These are phyloP conservation scores for Scomber japonicus DNA, from an alignment of 2,113 vertebrate genomes.

Conservation along the genomic window DNA sequence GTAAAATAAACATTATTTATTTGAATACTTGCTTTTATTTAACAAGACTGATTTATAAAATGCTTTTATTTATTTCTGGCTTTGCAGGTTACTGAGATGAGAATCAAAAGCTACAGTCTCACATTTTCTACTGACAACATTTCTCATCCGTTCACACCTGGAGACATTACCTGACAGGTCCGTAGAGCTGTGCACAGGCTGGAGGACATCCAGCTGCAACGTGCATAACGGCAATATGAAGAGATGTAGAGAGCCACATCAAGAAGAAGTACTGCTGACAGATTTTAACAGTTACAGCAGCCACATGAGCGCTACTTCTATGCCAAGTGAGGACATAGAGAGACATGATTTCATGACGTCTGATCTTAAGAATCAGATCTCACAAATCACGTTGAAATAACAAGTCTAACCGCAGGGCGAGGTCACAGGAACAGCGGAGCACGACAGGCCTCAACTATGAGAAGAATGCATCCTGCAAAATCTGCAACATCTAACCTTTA, in stretches of 20 bases:
- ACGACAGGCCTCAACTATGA: conserved; percentile 23
- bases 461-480: conserved; percentile 45
- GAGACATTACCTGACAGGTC: not conserved
- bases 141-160: not conserved
- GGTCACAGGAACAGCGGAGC: conserved; percentile 29
- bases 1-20: no score
- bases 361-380: conserved; percentile 17
- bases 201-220: not conserved
- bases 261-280: not conserved
- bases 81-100: not conserved
- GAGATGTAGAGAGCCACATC: not conserved
- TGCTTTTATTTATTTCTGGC: no score
- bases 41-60: no score
- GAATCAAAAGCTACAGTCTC: not conserved
- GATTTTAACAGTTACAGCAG: not conserved
- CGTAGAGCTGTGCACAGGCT: not conserved
- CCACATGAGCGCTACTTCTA: not conserved
- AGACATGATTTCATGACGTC: not conserved
- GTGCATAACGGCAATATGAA: not conserved
- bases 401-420: conserved; percentile 5
- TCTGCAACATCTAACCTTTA: conserved; percentile 74
- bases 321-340: not conserved
- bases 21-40: no score
- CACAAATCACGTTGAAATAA: conserved; percentile 24
- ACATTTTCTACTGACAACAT: conserved; percentile 5